A percentile compares a stretch with the other conserved stretches of the same genome.
Evolutionary conservation across 2,113 vertebrate species (phyloP).

Genomic region (Calyptommatus sinebrachiatus): DNA sequence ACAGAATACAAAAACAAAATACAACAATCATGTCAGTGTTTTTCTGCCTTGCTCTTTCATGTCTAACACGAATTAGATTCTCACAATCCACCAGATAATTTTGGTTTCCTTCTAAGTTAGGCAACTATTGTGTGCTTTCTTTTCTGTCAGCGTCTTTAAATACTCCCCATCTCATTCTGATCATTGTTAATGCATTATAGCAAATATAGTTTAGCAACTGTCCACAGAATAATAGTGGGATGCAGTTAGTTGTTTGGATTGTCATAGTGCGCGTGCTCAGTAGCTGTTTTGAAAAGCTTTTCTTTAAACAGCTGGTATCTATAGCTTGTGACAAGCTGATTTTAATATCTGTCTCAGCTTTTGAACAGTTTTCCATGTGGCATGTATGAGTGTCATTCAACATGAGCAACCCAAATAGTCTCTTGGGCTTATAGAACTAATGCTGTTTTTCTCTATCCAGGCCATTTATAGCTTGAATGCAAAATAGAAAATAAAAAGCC

Average conservation of each 20-base stretch:
- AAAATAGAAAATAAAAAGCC: neutral
- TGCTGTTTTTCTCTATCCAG: neutral
- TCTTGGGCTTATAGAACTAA: neutral
- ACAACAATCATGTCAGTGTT: neutral
- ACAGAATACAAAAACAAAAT: no score
- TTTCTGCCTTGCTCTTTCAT: conserved; percentile 44
- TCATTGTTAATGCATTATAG: neutral
- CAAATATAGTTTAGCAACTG: neutral
- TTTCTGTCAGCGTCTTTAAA: no score
- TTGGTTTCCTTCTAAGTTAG: conserved; percentile 1
- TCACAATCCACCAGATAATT: conserved; percentile 9
- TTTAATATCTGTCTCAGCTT: neutral
- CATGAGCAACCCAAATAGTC: neutral
- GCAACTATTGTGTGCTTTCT: neutral
- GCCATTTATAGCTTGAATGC: neutral
- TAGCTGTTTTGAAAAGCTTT: neutral
- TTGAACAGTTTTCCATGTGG: neutral
- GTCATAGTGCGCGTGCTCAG: neutral
- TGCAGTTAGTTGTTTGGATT: neutral
- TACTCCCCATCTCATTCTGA: neutral
- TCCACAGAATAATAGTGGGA: neutral
- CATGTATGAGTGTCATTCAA: neutral
- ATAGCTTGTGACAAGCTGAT: neutral
- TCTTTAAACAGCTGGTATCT: neutral
- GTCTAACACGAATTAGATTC: conserved; percentile 15